These are phyloP conservation scores for Scyliorhinus canicula DNA, from an alignment of 2,797 vertebrate genomes.

Conservation along the genomic window DNA sequence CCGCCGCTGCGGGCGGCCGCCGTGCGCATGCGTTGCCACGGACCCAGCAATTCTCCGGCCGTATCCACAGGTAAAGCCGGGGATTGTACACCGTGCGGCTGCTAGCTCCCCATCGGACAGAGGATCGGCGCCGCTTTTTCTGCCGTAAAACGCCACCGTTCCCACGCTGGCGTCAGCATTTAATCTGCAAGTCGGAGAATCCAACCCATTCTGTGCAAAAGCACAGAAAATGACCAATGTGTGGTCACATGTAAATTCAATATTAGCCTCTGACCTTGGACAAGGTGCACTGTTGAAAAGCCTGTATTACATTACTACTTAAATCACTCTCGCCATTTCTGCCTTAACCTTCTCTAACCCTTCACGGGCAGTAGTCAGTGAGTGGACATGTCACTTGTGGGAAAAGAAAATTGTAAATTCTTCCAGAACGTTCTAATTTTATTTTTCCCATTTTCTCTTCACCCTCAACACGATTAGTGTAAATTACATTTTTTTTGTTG, in stretches of 20 bases:
- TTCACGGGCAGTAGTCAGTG: neutral
- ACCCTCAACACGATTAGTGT: constrained; percentile 50
- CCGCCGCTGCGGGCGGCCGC: too few species aligned
- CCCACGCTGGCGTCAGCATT: too few species aligned
- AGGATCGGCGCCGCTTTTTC: too few species aligned
- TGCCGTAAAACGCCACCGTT: too few species aligned
- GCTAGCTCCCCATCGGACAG: too few species aligned
- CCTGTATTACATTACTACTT: neutral
- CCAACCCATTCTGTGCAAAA: constrained; percentile 8
- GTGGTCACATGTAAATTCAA: constrained; percentile 27
- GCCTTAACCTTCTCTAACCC: constrained; percentile 1
- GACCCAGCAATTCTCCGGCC: too few species aligned
- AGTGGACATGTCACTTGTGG: neutral
- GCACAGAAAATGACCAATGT: constrained; percentile 17
- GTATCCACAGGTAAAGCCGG: too few species aligned
- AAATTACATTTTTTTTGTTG: constrained; percentile 50
- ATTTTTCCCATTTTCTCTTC: constrained; percentile 52
- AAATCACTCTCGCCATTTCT: neutral
- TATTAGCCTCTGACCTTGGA: constrained; percentile 7
- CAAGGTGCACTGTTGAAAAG: neutral
- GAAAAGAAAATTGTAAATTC: constrained; percentile 20
- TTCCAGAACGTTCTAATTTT: neutral
- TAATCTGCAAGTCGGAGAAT: too few species aligned
- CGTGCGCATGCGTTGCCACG: too few species aligned
- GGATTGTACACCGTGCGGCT: too few species aligned